A percentile compares a stretch with the other conserved stretches of the same genome.
Conservation (phyloP, 2,888 invertebrate genomes). For the Tachina lurida region DNA sequence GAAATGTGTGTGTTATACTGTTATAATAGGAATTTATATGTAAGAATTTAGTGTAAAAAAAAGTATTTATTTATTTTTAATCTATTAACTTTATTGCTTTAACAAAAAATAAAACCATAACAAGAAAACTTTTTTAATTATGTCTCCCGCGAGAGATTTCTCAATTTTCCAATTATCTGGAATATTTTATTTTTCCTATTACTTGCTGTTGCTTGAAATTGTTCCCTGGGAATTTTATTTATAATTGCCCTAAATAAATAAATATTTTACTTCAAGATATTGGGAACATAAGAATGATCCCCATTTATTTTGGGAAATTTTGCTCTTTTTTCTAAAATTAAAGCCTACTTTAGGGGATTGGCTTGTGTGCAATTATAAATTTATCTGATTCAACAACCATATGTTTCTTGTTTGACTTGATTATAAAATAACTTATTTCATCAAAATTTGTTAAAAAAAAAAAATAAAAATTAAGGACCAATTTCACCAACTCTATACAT, state of each 20-base stretch:
- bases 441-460: not conserved
- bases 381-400: conserved; percentile 28
- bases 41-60: conserved; percentile 44
- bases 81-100: not conserved
- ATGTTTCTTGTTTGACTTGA: not conserved
- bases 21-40: conserved; percentile 6
- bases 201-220: too few species aligned
- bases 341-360: conserved; percentile 1
- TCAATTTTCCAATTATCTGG: too few species aligned
- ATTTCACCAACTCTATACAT: too few species aligned
- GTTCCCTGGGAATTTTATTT: too few species aligned
- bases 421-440: not conserved
- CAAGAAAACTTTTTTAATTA: not conserved
- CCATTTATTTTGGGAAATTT: not conserved
- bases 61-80: conserved; percentile 58
- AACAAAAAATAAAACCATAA: not conserved
- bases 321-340: not conserved
- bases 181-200: too few species aligned
- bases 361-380: not conserved
- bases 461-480: too few species aligned
- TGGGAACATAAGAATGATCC: too few species aligned
- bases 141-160: too few species aligned
- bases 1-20: conserved; percentile 32
- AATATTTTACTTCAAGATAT: too few species aligned
- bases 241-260: too few species aligned